Percentiles rank a stretch among this genome's conserved stretches.
Evolutionary conservation across 2,797 vertebrate species (phyloP).

Genomic region (Enteromius trimaculatus): DNA sequence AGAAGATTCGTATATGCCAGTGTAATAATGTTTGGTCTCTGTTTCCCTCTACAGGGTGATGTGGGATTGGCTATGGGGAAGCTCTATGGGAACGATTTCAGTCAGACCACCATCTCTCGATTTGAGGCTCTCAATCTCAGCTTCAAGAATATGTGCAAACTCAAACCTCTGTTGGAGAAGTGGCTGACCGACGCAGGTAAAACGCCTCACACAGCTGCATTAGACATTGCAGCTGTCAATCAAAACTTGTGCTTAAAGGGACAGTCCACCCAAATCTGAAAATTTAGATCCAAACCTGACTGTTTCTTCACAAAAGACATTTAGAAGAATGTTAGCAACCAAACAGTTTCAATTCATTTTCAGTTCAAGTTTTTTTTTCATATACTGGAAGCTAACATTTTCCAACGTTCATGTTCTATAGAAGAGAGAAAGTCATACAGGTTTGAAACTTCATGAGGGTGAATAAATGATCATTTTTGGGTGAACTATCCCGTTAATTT

Average conservation of each 20-base stretch:
- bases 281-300: not conserved
- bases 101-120: conserved; percentile 94
- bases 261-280: not conserved
- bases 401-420: not conserved
- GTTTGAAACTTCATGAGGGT: not conserved
- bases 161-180: conserved; percentile 93
- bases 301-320: not conserved
- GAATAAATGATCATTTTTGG: not conserved
- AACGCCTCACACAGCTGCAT: not conserved
- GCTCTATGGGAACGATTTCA: conserved; percentile 94
- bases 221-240: not conserved
- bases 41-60: conserved; percentile 78
- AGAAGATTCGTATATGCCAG: not conserved
- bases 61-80: conserved; percentile 95
- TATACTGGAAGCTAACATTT: not conserved
- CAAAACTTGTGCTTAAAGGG: not conserved
- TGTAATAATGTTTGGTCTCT: not conserved
- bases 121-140: conserved; percentile 94
- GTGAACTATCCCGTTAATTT: not conserved
- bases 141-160: conserved; percentile 98
- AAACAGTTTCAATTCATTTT: not conserved
- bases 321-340: not conserved
- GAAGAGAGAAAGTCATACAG: not conserved
- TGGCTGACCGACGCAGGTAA: conserved; percentile 93
- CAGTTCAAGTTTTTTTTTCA: not conserved